Conservation (phyloP, 2,888 invertebrate species). For the Lissocephala sabroskyi region DNA sequence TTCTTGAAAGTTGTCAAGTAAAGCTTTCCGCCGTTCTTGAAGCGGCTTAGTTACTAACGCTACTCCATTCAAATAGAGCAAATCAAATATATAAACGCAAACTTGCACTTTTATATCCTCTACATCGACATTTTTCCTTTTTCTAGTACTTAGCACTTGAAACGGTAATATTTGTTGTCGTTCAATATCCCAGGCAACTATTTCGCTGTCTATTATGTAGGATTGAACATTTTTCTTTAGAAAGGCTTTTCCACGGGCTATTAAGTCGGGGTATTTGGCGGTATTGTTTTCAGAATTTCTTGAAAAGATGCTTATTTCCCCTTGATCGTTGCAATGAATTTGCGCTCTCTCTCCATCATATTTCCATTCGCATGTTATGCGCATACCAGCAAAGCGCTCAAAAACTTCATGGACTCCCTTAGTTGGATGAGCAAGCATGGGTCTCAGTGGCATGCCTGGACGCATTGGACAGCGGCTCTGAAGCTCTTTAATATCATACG, state of each 20-base stretch:
- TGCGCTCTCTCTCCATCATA: slow-evolving; percentile 99
- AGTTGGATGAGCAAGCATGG: slow-evolving; percentile 99
- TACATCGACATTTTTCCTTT: slow-evolving; percentile 84
- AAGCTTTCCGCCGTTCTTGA: slow-evolving; percentile 79
- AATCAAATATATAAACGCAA: slow-evolving; percentile 97
- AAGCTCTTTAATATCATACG: slow-evolving; percentile 83
- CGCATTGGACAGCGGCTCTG: slow-evolving; percentile 87
- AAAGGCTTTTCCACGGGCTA: slow-evolving; percentile 79
- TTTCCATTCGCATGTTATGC: slow-evolving; percentile 99
- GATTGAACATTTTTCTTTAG: slow-evolving; percentile 77
- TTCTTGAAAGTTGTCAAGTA: slow-evolving; percentile 81
- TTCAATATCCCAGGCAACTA: slow-evolving; percentile 95
- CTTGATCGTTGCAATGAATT: slow-evolving; percentile 82
- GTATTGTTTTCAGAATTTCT: slow-evolving; percentile 97
- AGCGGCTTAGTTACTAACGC: slow-evolving; percentile 87
- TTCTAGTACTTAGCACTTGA: slow-evolving; percentile 95
- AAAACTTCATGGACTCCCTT: slow-evolving; percentile 93
- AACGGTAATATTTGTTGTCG: slow-evolving; percentile 94
- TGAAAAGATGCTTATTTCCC: slow-evolving; percentile 88
- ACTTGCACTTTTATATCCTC: slow-evolving; percentile 81
- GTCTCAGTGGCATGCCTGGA: slow-evolving; percentile 95
- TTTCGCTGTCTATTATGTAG: slow-evolving; percentile 96
- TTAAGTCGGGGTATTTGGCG: slow-evolving; percentile 95
- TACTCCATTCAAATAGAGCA: slow-evolving; percentile 91
- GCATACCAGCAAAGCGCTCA: slow-evolving; percentile 84